Evolutionary conservation across 1,140 invertebrate species (phyloP).

Genomic region (Kradibia gibbosae): DNA sequence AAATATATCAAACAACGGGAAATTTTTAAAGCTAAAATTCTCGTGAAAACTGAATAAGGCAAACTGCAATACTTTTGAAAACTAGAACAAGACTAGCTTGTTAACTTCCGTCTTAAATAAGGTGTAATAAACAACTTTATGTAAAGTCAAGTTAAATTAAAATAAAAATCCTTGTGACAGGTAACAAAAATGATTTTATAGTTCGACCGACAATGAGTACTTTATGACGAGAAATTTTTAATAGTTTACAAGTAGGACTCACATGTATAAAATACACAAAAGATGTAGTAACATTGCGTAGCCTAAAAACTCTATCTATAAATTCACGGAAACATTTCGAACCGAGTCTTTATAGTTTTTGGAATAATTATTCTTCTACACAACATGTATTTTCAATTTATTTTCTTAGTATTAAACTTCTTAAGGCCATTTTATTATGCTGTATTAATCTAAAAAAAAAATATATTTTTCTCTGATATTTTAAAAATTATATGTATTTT

Average conservation of each 20-base stretch:
- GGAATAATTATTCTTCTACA: too few relatives aligned
- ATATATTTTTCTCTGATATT: too few relatives aligned
- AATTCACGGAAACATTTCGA: background rate
- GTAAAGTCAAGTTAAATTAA: background rate
- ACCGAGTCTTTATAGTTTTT: too few relatives aligned
- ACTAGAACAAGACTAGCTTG: background rate
- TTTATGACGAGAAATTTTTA: background rate
- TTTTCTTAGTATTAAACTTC: too few relatives aligned
- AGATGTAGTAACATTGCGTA: background rate
- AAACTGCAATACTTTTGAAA: background rate
- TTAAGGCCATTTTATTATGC: too few relatives aligned
- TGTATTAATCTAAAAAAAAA: too few relatives aligned
- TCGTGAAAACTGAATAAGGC: background rate
- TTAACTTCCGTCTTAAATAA: background rate
- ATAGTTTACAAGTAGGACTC: background rate
- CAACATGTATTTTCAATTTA: too few relatives aligned
- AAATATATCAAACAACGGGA: too few relatives aligned
- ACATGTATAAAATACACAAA: background rate
- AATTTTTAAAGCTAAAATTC: background rate
- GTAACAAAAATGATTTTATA: background rate
- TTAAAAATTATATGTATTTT: too few relatives aligned
- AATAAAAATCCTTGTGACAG: background rate
- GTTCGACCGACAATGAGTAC: background rate
- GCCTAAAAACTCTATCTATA: background rate
- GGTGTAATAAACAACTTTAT: conserved; percentile 7